Conservation (phyloP, 2,113 vertebrate species). For the Alces alces region DNA sequence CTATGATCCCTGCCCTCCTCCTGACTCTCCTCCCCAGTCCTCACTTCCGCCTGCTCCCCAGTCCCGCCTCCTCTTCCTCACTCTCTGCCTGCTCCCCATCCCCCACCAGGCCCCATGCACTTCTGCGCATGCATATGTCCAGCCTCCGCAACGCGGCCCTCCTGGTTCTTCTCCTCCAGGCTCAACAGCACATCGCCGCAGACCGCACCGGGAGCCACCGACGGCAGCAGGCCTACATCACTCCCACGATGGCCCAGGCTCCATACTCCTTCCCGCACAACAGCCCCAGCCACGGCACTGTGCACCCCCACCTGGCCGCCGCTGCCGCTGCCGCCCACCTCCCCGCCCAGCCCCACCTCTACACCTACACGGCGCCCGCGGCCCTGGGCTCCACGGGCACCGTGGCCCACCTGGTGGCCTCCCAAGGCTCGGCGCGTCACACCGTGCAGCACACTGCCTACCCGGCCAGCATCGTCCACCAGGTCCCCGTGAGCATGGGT, state of each 20-base stretch:
- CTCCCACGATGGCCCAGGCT: conserved; percentile 95
- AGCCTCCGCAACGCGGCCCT: conserved; percentile 4
- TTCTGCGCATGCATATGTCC: not conserved
- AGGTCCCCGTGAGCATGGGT: conserved; percentile 97
- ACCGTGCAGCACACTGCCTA: conserved; percentile 93
- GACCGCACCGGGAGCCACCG: conserved; percentile 91
- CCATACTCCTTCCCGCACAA: conserved; percentile 96
- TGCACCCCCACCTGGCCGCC: conserved; percentile 92
- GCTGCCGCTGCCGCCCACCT: conserved; percentile 86
- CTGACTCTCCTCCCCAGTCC: not conserved
- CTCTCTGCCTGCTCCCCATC: accelerated
- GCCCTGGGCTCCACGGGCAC: conserved; percentile 94
- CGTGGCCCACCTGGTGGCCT: conserved; percentile 95
- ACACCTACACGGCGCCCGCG: conserved; percentile 91
- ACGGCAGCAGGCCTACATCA: conserved; percentile 97
- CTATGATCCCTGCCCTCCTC: not conserved
- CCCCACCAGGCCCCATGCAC: not conserved
- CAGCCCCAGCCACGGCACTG: conserved; percentile 91
- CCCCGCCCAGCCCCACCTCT: conserved; percentile 94
- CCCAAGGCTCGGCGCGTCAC: conserved; percentile 92
- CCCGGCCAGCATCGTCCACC: conserved; percentile 94
- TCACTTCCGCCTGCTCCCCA: not conserved
- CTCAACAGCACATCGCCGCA: conserved; percentile 92
- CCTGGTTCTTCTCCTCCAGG: conserved; percentile 80
- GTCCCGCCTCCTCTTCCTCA: accelerated